Evolutionary conservation across 2,113 vertebrate genomes (phyloP).

Genomic region (Pachycephala philippinensis): DNA sequence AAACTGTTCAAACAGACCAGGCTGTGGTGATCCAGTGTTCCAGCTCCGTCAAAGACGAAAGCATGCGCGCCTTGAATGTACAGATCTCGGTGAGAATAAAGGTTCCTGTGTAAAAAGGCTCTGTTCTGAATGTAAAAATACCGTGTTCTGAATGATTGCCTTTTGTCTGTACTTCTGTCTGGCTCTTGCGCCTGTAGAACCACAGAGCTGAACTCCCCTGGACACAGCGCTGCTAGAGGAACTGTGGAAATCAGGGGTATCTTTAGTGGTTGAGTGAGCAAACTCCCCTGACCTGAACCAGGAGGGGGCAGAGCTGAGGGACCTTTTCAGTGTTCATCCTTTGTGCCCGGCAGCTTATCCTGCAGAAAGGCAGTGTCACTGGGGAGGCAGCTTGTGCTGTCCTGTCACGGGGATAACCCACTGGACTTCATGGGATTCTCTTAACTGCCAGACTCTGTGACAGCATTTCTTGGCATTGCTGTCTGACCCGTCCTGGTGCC

Average conservation of each 20-base stretch:
- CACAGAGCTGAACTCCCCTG: fast-evolving
- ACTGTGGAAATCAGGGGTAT: fast-evolving
- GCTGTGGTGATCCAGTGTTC: constrained; percentile 54
- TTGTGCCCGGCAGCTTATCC: background rate
- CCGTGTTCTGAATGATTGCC: fast-evolving
- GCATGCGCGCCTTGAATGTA: constrained; percentile 78
- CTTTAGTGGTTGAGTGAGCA: no score
- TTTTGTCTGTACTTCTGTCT: background rate
- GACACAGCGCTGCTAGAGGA: fast-evolving
- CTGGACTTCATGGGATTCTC: fast-evolving
- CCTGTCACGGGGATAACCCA: fast-evolving
- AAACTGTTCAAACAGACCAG: background rate
- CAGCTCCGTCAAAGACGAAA: constrained; percentile 63
- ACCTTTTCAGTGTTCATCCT: background rate
- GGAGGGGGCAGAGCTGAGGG: no score
- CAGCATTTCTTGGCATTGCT: background rate
- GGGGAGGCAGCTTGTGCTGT: fast-evolving
- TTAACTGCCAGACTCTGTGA: no score
- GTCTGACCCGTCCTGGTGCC: fast-evolving
- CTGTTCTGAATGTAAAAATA: background rate
- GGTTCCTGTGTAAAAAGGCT: constrained; percentile 62
- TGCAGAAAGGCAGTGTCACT: fast-evolving
- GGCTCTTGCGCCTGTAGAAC: fast-evolving
- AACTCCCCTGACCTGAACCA: fast-evolving
- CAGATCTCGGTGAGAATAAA: constrained; percentile 82